These are phyloP conservation scores for Lithobates sylvaticus DNA, from an alignment of 2,797 vertebrate species.

Conservation along the genomic window DNA sequence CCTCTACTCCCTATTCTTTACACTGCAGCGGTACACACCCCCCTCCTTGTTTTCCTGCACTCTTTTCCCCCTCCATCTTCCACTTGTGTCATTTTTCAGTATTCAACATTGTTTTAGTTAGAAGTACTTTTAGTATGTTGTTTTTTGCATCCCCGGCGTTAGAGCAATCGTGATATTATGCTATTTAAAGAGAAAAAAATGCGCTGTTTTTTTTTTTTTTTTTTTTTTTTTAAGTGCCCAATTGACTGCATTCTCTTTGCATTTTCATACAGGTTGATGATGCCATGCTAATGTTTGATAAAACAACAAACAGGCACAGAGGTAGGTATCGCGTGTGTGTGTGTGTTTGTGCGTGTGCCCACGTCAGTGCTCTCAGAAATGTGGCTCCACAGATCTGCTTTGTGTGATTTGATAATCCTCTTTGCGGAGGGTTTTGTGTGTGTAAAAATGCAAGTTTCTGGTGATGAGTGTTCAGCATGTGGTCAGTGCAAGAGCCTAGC, in stretches of 20 bases:
- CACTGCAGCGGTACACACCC: background rate
- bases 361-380: slow-evolving; percentile 36
- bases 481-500: slow-evolving; percentile 63
- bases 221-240: too few species aligned
- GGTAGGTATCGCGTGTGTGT: slow-evolving; percentile 79
- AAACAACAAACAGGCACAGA: slow-evolving; percentile 98
- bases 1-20: slow-evolving; percentile 20
- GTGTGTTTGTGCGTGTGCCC: background rate
- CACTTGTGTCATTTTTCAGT: slow-evolving; percentile 26
- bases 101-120: background rate
- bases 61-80: background rate
- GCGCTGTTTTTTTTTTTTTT: too few species aligned
- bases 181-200: background rate
- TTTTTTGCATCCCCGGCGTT: too few species aligned
- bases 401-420: slow-evolving; percentile 67
- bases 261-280: slow-evolving; percentile 89
- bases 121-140: background rate
- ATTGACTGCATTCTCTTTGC: background rate
- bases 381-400: slow-evolving; percentile 82
- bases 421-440: slow-evolving; percentile 73
- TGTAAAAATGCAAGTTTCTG: slow-evolving; percentile 59
- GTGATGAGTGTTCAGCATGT: slow-evolving; percentile 67
- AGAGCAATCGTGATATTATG: background rate
- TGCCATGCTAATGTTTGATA: slow-evolving; percentile 99
- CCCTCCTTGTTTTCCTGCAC: slow-evolving; percentile 12